Percentiles rank a stretch among this genome's conserved stretches.
These are phyloP conservation scores for Chionodraco myersi DNA, from an alignment of 2,113 vertebrate genomes.

Conservation along the genomic window DNA sequence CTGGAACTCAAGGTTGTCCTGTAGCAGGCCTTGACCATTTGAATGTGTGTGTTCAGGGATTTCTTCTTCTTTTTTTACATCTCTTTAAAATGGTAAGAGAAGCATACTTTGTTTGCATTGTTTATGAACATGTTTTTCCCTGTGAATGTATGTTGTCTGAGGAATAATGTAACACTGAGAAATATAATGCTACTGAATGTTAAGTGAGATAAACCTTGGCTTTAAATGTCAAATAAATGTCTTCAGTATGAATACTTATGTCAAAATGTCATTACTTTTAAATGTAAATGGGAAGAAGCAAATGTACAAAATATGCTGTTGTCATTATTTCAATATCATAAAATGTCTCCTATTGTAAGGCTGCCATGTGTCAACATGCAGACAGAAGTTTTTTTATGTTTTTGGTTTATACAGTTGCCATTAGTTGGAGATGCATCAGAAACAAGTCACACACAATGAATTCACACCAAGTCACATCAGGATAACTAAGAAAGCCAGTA, in stretches of 20 bases:
- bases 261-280: conserved; percentile 15
- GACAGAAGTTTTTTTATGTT: neutral
- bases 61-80: too few relatives aligned
- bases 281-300: conserved; percentile 9
- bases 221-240: conserved; percentile 57
- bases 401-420: neutral
- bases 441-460: conserved; percentile 85
- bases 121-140: neutral
- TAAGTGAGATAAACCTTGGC: conserved; percentile 29
- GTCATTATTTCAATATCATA: conserved; percentile 37
- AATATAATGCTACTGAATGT: conserved; percentile 20
- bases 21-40: neutral
- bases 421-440: conserved; percentile 49
- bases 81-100: conserved; percentile 4
- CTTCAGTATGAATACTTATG: conserved; percentile 18
- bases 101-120: conserved; percentile 18
- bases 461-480: conserved; percentile 89
- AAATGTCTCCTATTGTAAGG: conserved; percentile 9
- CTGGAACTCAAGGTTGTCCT: neutral
- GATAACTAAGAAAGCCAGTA: conserved; percentile 99
- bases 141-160: neutral
- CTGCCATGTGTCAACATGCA: conserved; percentile 4
- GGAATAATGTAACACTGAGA: conserved; percentile 31
- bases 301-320: conserved; percentile 28
- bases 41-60: neutral